Evolutionary conservation across 2,888 invertebrate species (phyloP), one percentile per base, ranked within the genome.

Genomic region (Arrhopalites spinosus): DNA sequence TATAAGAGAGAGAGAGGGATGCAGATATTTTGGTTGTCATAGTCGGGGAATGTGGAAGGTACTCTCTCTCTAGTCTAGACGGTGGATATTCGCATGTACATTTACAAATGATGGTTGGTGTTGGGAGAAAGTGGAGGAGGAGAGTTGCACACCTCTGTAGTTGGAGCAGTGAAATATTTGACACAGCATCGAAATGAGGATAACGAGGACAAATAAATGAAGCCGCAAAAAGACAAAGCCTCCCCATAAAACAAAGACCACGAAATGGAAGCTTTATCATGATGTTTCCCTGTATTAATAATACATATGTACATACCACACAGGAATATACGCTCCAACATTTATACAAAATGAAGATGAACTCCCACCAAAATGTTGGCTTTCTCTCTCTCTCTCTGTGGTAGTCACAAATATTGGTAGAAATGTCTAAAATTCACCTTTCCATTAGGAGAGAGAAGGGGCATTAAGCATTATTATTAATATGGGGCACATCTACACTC

Each of bases 131-230:
- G 15, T 13, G 30, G 64, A 64, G 29, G 64, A 30, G 29, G n/a
- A n/a, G n/a, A n/a, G n/a, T n/a, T n/a, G n/a, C n/a, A n/a, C n/a
- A n/a, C n/a, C n/a, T n/a, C n/a, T n/a, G n/a, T n/a, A n/a, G n/a
- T n/a, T n/a, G n/a, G n/a, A n/a, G n/a, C 25, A 27, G 64, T 73
- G 73, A 73, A 73, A 73, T 73, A 73, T 73, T 73, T 73, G 73
- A 71, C 71, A 71, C 71, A 36, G 20, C 47, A 64, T 43, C 36
- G 59, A 63, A 73, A 73, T 50, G 73, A 73, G 61, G 73, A 73
- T 63, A 63, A 73, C 29, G 30, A 61, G 73, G 47, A 63, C 64
- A 73, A 73, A 73, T 73, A 73, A 73, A 73, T 73, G 73, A 73
- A 64, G 63, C 63, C 29, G 36, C 29, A 29, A 23, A n/a, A 73